A percentile compares a stretch with the other conserved stretches of the same genome.
Conservation (phyloP, 2,113 vertebrate species). For the Loxodonta africana region DNA sequence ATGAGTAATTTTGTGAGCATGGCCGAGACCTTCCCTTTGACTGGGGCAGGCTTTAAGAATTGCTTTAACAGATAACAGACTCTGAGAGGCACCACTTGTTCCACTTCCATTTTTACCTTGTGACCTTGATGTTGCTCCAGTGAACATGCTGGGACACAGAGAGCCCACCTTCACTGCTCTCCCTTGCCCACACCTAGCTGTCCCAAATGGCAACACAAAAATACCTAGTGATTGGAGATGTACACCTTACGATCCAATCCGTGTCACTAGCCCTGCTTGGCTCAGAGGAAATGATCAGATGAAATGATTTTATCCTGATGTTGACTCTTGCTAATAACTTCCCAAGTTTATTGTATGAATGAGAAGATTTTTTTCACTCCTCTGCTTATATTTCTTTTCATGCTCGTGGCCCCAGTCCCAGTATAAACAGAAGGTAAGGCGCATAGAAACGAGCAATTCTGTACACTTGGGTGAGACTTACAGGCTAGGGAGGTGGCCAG, state of each 20-base stretch:
- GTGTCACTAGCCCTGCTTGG: not conserved
- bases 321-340: not conserved
- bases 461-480: not conserved
- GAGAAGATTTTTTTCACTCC: not conserved
- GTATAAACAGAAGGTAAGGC: not conserved
- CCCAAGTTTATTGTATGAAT: not conserved
- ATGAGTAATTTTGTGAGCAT: not conserved
- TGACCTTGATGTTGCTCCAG: not conserved
- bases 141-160: not conserved
- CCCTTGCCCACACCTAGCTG: not conserved
- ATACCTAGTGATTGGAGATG: not conserved
- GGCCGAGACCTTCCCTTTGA: not conserved
- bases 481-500: not conserved
- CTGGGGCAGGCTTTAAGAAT: not conserved
- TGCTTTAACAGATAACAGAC: not conserved
- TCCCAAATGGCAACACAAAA: not conserved
- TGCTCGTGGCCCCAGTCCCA: not conserved
- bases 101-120: not conserved
- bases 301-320: not conserved
- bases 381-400: not conserved
- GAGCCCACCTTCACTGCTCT: not conserved
- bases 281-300: not conserved
- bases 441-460: not conserved
- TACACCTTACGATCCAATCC: not conserved
- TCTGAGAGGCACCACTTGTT: not conserved